A percentile compares a stretch with the other conserved stretches of the same genome.
Evolutionary conservation across 2,113 vertebrate species (phyloP).

Genomic region (Oryzias javanicus): DNA sequence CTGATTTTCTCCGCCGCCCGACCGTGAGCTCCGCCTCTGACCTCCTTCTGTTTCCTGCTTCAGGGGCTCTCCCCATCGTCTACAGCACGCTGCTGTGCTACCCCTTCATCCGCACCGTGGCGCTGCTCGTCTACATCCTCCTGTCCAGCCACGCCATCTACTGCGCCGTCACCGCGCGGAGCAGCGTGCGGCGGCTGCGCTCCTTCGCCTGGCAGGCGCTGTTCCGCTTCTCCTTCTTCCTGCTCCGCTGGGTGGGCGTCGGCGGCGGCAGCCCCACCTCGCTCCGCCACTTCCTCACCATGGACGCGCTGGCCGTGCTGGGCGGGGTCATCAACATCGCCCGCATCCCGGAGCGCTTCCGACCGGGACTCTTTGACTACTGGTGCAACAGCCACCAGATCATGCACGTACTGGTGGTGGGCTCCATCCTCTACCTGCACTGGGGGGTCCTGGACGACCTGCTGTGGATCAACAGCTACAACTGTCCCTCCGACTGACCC

Average conservation of each 20-base stretch:
- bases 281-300: constrained; percentile 86
- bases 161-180: constrained; percentile 87
- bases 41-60: background rate
- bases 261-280: constrained; percentile 87
- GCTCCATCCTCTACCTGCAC: constrained; percentile 89
- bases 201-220: constrained; percentile 90
- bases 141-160: constrained; percentile 87
- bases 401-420: constrained; percentile 92
- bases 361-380: constrained; percentile 90
- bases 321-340: constrained; percentile 90
- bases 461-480: constrained; percentile 84
- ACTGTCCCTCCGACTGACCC: constrained; percentile 83
- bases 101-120: constrained; percentile 81
- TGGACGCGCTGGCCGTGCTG: constrained; percentile 87
- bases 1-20: background rate
- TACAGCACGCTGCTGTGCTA: constrained; percentile 89
- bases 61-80: constrained; percentile 90
- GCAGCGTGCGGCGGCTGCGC: constrained; percentile 83
- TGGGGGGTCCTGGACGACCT: constrained; percentile 91
- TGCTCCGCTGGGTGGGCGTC: constrained; percentile 83
- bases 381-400: constrained; percentile 96
- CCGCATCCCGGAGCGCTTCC: constrained; percentile 87
- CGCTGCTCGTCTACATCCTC: constrained; percentile 84
- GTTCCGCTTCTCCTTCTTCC: constrained; percentile 89
- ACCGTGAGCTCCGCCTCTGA: background rate